Percentiles rank a stretch among this genome's conserved stretches.
Evolutionary conservation across 2,888 invertebrate species (phyloP).

Genomic region (Campoplex nolae): DNA sequence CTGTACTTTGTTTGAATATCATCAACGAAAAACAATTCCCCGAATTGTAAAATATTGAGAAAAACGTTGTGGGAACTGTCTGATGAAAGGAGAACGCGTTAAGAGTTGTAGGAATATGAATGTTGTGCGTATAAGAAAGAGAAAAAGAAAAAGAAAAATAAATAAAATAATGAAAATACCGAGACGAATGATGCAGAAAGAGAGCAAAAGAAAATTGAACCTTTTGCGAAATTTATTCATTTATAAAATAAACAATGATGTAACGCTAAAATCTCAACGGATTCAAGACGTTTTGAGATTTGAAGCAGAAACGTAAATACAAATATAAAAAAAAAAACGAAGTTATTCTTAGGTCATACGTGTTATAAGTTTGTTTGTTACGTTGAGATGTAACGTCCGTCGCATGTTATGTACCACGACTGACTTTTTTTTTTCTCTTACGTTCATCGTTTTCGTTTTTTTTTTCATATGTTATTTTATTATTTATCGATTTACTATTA

Average conservation of each 20-base stretch:
- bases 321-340: constrained; percentile 48
- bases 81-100: constrained; percentile 9
- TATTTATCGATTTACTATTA: constrained; percentile 72
- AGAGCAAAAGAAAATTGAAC: neutral
- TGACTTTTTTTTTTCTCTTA: constrained; percentile 37
- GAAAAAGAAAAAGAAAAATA: neutral
- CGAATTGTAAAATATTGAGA: constrained; percentile 45
- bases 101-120: constrained; percentile 44
- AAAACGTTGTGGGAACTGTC: constrained; percentile 27
- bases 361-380: constrained; percentile 67
- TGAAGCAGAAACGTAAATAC: constrained; percentile 40
- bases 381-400: constrained; percentile 56
- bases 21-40: constrained; percentile 31
- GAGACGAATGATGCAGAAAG: constrained; percentile 7
- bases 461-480: constrained; percentile 73
- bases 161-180: constrained; percentile 4
- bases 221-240: neutral
- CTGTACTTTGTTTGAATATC: constrained; percentile 21
- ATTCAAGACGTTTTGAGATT: constrained; percentile 26
- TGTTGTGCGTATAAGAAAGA: constrained; percentile 39
- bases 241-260: neutral
- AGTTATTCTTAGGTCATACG: constrained; percentile 48
- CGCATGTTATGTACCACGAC: constrained; percentile 51
- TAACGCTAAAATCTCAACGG: neutral
- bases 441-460: constrained; percentile 18